Percentiles rank a stretch among this genome's conserved stretches.
Conservation (phyloP, 2,113 vertebrate genomes). For the Coracopsis vasa region DNA sequence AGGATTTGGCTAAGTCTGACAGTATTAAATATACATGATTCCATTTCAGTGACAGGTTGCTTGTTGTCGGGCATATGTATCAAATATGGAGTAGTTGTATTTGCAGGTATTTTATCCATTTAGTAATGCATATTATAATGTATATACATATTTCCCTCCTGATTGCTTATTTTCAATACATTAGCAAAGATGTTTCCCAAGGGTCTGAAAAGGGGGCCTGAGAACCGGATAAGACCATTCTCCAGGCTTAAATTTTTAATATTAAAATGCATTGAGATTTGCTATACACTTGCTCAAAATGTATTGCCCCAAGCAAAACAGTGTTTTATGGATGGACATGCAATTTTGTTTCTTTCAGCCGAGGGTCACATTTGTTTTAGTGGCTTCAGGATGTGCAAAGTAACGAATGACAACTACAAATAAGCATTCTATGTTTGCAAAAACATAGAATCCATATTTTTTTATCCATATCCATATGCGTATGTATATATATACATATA, state of each 20-base stretch:
- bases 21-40: constrained; percentile 59
- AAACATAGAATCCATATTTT: background rate
- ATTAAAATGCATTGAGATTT: constrained; percentile 82
- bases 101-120: constrained; percentile 45
- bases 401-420: constrained; percentile 5
- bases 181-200: constrained; percentile 36
- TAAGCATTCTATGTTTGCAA: background rate
- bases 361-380: constrained; percentile 30
- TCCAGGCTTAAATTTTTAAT: constrained; percentile 84
- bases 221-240: constrained; percentile 71
- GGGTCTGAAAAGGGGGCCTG: constrained; percentile 48
- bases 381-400: background rate
- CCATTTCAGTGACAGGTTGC: constrained; percentile 32
- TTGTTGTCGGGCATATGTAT: constrained; percentile 33
- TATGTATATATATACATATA: no score
- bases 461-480: background rate
- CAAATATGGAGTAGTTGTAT: constrained; percentile 19
- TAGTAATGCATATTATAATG: constrained; percentile 52
- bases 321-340: constrained; percentile 76
- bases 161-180: constrained; percentile 49
- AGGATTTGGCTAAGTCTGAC: constrained; percentile 50
- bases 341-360: constrained; percentile 39
- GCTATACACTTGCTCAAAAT: constrained; percentile 78
- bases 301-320: constrained; percentile 84
- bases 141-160: background rate